Conservation (phyloP, 1,140 invertebrate species). For the Wiebesia pumilae region DNA sequence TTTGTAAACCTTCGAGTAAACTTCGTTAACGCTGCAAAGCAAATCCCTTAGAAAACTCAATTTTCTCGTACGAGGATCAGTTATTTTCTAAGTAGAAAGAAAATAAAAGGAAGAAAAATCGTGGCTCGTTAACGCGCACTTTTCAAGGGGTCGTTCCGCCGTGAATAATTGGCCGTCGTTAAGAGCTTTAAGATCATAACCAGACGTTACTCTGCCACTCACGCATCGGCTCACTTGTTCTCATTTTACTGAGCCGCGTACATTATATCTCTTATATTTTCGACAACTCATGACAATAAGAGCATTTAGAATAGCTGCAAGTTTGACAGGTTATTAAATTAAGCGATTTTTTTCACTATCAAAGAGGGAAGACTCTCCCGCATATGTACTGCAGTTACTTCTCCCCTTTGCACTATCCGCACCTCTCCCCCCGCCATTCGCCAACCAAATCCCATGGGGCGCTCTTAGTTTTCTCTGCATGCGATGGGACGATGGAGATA, state of each 20-base stretch:
- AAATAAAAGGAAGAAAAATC: constrained; percentile 50
- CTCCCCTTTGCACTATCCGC: background rate
- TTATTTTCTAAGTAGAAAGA: constrained; percentile 44
- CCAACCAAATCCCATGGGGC: constrained; percentile 62
- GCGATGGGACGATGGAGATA: constrained; percentile 27
- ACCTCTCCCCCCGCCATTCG: background rate
- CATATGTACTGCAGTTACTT: constrained; percentile 8
- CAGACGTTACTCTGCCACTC: constrained; percentile 45
- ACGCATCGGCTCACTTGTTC: background rate
- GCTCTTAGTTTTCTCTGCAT: constrained; percentile 63
- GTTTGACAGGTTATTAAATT: constrained; percentile 71
- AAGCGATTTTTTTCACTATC: constrained; percentile 66
- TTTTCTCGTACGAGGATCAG: constrained; percentile 50
- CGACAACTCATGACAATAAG: constrained; percentile 24
- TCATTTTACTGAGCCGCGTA: constrained; percentile 17
- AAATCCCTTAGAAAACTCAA: constrained; percentile 49
- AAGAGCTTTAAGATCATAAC: constrained; percentile 58
- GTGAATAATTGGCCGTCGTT: constrained; percentile 66
- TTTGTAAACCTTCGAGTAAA: constrained; percentile 40
- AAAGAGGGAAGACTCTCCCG: constrained; percentile 49
- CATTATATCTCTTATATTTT: constrained; percentile 29
- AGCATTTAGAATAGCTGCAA: constrained; percentile 24
- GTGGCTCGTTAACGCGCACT: constrained; percentile 60
- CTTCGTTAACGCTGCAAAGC: constrained; percentile 45
- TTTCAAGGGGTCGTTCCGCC: constrained; percentile 57